phyloP scores from a whole-genome alignment of 2,888 invertebrate genomes.

The Saturnia pavonia region DNA sequence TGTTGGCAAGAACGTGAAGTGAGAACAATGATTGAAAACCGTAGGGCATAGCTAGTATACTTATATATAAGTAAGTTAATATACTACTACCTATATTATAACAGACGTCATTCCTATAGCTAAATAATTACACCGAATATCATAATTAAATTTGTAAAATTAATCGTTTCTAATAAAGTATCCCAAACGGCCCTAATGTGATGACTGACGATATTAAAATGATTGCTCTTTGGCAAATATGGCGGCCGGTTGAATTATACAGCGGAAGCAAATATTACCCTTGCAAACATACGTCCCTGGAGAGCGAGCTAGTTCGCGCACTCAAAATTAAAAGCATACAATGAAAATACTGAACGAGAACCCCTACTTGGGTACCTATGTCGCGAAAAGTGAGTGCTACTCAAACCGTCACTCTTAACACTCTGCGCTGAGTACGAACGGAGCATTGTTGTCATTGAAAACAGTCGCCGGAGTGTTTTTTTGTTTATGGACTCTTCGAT shows the following conservation, averaged over 20 bases:
- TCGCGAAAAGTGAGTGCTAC: constrained; percentile 79
- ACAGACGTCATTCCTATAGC: neutral
- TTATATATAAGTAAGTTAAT: neutral
- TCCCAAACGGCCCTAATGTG: constrained; percentile 76
- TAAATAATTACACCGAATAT: constrained; percentile 30
- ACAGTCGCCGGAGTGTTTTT: constrained; percentile 79
- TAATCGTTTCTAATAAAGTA: constrained; percentile 69
- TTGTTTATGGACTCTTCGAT: constrained; percentile 79
- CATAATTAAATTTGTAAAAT: constrained; percentile 71
- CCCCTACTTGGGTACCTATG: constrained; percentile 75
- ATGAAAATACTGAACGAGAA: constrained; percentile 81
- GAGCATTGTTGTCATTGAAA: constrained; percentile 79
- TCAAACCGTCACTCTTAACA: constrained; percentile 74
- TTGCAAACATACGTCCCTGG: constrained; percentile 82
- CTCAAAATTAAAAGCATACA: constrained; percentile 85
- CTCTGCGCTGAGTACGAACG: constrained; percentile 50
- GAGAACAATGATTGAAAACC: too few relatives aligned
- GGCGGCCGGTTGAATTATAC: constrained; percentile 84
- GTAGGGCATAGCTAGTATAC: too few relatives aligned
- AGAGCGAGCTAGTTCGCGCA: constrained; percentile 84
- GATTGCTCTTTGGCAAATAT: constrained; percentile 85
- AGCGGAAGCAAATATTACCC: constrained; percentile 84
- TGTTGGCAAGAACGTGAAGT: too few relatives aligned
- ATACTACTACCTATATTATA: neutral
- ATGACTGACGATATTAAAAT: constrained; percentile 83